Conservation (phyloP, 2,797 vertebrate species). For the Phoebastria nigripes region DNA sequence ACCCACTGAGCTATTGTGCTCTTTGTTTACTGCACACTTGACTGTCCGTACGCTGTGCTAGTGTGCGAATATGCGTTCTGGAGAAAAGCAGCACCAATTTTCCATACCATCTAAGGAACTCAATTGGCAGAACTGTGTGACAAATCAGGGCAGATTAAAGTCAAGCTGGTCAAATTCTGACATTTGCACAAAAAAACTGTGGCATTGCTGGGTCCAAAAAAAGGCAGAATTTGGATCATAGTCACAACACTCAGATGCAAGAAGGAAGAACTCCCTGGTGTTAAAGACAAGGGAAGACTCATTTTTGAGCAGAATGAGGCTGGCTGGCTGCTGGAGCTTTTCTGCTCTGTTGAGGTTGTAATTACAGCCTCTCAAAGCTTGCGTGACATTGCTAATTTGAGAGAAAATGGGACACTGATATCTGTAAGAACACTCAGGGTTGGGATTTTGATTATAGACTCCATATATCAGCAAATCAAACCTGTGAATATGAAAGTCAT, state of each 20-base stretch:
- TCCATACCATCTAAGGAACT: conserved; percentile 40
- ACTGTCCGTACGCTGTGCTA: not conserved
- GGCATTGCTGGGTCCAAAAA: not conserved
- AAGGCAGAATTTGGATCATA: not conserved
- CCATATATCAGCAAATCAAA: conserved; percentile 57
- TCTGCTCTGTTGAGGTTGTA: conserved; percentile 72
- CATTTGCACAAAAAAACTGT: not conserved
- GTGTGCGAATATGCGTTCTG: not conserved
- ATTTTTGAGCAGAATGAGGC: conserved; percentile 24
- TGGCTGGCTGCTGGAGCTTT: conserved; percentile 64
- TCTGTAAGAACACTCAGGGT: conserved; percentile 63
- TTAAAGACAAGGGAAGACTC: conserved; percentile 46
- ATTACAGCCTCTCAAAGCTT: conserved; percentile 76
- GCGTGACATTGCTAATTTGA: conserved; percentile 74
- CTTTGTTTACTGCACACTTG: not conserved
- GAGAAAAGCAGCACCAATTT: conserved; percentile 38
- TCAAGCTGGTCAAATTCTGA: conserved; percentile 22
- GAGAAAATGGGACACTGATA: conserved; percentile 72
- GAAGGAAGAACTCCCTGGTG: not conserved
- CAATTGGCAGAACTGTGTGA: conserved; percentile 45
- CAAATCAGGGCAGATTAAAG: conserved; percentile 59
- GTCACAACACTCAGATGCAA: not conserved
- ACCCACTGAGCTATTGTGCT: not conserved
- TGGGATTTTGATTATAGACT: conserved; percentile 56
- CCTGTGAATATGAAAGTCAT: conserved; percentile 48